phyloP scores from a whole-genome alignment of 2,797 vertebrate genomes.

The Neosilurus hyrtlii region DNA sequence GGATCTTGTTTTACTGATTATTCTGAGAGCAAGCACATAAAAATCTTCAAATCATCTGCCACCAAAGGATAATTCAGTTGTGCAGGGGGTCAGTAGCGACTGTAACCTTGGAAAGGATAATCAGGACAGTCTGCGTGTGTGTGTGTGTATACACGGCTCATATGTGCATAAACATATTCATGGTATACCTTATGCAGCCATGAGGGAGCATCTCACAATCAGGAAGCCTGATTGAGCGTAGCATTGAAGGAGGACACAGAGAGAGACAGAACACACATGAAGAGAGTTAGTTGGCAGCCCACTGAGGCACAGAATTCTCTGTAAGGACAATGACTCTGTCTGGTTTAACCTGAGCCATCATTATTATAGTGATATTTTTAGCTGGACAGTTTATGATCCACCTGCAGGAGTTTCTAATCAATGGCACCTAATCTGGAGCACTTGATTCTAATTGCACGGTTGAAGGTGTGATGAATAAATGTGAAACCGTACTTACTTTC shows the following conservation, averaged over 20 bases:
- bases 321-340: conserved; percentile 44
- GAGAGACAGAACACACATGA: conserved; percentile 61
- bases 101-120: conserved; percentile 2
- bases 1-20: background rate
- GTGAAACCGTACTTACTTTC: too few relatives aligned
- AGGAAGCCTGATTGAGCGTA: conserved; percentile 77
- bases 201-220: conserved; percentile 76
- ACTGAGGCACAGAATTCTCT: conserved; percentile 30
- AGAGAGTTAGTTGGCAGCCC: conserved; percentile 58
- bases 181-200: conserved; percentile 78
- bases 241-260: conserved; percentile 43
- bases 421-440: too few relatives aligned
- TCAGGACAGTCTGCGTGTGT: conserved; percentile 36
- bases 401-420: too few relatives aligned
- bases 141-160: background rate
- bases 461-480: too few relatives aligned
- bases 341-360: conserved; percentile 5
- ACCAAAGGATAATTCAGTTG: conserved; percentile 7
- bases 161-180: conserved; percentile 32
- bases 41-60: background rate
- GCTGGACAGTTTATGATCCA: too few relatives aligned
- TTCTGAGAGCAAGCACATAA: background rate
- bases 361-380: background rate
- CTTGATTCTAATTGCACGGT: too few relatives aligned
- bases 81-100: background rate